Evolutionary conservation across 2,888 invertebrate species (phyloP).

Genomic region (Ormyrus thymus): DNA sequence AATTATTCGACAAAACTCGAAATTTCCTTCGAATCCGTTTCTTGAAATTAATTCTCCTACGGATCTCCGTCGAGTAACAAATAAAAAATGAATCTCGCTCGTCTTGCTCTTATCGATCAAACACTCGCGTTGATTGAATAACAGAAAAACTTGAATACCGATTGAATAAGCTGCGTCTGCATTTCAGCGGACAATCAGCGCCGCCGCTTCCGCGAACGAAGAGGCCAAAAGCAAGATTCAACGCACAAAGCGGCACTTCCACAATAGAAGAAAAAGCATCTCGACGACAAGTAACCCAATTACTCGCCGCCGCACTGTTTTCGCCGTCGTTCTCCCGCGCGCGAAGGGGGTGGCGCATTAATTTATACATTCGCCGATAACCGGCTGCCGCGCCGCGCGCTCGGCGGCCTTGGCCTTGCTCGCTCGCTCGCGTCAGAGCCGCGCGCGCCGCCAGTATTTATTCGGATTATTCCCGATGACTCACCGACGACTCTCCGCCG

Average conservation of each 20-base stretch:
- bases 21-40: not conserved
- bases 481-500: slow-evolving; percentile 55
- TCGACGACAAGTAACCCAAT: not conserved
- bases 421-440: slow-evolving; percentile 48
- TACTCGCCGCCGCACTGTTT: slow-evolving; percentile 11
- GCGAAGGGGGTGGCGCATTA: slow-evolving; percentile 58
- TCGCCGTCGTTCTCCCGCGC: not conserved
- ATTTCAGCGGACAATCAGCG: too few species aligned
- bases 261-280: too few species aligned
- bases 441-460: slow-evolving; percentile 55
- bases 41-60: too few species aligned
- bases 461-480: slow-evolving; percentile 66
- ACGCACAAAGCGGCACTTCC: too few species aligned
- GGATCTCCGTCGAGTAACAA: too few species aligned
- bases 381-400: slow-evolving; percentile 47
- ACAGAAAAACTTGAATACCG: too few species aligned
- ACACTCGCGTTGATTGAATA: too few species aligned
- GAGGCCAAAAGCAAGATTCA: too few species aligned
- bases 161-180: too few species aligned
- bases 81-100: too few species aligned
- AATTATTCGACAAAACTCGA: not conserved
- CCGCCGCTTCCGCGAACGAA: too few species aligned
- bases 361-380: slow-evolving; percentile 67
- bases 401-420: slow-evolving; percentile 69
- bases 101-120: too few species aligned